These are phyloP conservation scores for Bombus pascuorum DNA, from an alignment of 1,140 invertebrate genomes.

Conservation along the genomic window DNA sequence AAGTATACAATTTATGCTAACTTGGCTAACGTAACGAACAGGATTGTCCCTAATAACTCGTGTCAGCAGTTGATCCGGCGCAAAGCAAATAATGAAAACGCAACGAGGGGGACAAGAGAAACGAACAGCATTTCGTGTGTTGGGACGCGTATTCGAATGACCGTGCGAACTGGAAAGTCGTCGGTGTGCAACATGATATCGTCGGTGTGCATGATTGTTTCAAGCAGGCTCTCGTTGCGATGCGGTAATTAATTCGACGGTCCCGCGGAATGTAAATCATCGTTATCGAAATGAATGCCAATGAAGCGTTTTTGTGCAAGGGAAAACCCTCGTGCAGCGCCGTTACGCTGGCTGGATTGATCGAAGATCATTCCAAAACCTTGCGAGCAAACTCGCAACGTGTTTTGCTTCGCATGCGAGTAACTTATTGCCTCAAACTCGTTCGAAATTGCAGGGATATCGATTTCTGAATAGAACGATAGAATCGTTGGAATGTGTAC, in stretches of 20 bases:
- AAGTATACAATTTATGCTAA: conserved; percentile 32
- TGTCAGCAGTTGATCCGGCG: conserved; percentile 29
- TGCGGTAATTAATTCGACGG: conserved; percentile 9
- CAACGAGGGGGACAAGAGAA: not conserved
- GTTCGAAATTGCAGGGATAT: conserved; percentile 3
- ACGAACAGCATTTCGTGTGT: not conserved
- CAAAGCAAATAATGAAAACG: conserved; percentile 25
- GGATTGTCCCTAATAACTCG: conserved; percentile 35
- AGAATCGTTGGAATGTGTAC: no score
- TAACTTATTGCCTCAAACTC: not conserved
- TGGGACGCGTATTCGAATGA: not conserved
- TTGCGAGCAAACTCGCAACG: not conserved
- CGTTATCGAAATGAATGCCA: conserved; percentile 4
- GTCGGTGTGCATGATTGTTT: conserved; percentile 9
- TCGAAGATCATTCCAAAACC: not conserved
- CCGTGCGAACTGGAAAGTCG: conserved; percentile 28
- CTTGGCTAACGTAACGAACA: conserved; percentile 28
- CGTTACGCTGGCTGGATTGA: not conserved
- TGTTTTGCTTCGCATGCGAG: not conserved
- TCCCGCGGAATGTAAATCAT: conserved; percentile 9
- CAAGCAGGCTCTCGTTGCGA: not conserved
- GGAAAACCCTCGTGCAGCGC: no score
- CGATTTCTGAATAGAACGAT: not conserved
- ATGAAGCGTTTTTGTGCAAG: not conserved
- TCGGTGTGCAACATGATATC: conserved; percentile 5